A percentile compares a stretch with the other conserved stretches of the same genome.
These are phyloP conservation scores for Sebastes elongatus DNA, from an alignment of 2,797 vertebrate species.

Conservation along the genomic window DNA sequence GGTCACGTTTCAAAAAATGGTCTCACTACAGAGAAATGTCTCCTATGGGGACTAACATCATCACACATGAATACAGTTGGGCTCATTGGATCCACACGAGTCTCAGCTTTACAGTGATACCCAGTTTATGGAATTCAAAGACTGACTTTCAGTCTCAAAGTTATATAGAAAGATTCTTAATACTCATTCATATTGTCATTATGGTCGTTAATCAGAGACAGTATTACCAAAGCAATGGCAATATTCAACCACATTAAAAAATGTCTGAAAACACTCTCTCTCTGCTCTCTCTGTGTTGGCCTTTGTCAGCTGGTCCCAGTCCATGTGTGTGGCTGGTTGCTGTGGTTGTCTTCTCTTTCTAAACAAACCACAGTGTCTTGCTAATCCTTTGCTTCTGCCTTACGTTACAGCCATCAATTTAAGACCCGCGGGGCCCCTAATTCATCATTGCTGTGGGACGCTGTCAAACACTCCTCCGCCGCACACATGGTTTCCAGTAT, in stretches of 20 bases:
- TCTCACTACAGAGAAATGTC: too few species aligned
- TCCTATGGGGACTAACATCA: too few species aligned
- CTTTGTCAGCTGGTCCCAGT: not conserved
- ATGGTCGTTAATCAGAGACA: not conserved
- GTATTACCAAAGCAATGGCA: not conserved
- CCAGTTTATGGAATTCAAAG: too few species aligned
- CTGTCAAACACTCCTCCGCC: conserved; percentile 26
- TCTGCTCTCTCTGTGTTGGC: not conserved
- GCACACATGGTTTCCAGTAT: conserved; percentile 44
- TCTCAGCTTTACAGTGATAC: too few species aligned
- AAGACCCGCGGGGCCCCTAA: conserved; percentile 34
- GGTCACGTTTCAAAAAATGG: too few species aligned
- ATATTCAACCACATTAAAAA: not conserved
- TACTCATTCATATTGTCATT: not conserved
- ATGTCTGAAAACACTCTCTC: not conserved
- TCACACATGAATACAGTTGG: too few species aligned
- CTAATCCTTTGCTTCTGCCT: conserved; percentile 64
- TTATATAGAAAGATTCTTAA: not conserved
- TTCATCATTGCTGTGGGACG: conserved; percentile 21
- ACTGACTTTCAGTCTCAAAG: not conserved
- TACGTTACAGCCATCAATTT: conserved; percentile 55
- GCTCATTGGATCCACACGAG: too few species aligned
- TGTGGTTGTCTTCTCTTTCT: conserved; percentile 60
- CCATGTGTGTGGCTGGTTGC: conserved; percentile 30
- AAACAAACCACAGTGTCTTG: conserved; percentile 62